Evolutionary conservation across 2,888 invertebrate species (phyloP).

Genomic region (Nemotelus nigrinus): DNA sequence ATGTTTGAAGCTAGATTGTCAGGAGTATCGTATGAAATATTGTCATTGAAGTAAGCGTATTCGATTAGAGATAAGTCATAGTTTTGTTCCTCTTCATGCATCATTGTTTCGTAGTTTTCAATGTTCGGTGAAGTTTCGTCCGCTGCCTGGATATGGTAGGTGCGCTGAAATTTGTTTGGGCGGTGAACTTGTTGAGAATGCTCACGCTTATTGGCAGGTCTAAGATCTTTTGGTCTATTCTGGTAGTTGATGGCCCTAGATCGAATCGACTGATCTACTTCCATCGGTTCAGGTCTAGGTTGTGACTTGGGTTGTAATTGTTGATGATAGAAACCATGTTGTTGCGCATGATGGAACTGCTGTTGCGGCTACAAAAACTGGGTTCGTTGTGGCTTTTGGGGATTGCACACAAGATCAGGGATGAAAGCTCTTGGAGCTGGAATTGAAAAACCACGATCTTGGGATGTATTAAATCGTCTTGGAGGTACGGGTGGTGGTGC

Average conservation of each 20-base stretch:
- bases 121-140: not conserved
- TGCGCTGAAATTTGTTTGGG: constrained; percentile 2
- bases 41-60: too few relatives aligned
- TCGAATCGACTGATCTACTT: not conserved
- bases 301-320: not conserved
- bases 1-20: not conserved
- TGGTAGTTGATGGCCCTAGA: not conserved
- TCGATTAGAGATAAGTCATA: not conserved
- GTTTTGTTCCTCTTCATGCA: not conserved
- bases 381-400: not conserved
- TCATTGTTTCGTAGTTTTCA: not conserved
- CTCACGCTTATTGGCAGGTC: not conserved
- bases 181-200: constrained; percentile 6
- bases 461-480: constrained; percentile 5
- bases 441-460: not conserved
- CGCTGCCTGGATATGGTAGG: not conserved
- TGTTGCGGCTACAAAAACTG: not conserved
- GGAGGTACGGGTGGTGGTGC: not conserved
- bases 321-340: not conserved
- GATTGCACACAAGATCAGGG: constrained; percentile 15
- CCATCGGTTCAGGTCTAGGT: not conserved
- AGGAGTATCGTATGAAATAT: not conserved
- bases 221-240: not conserved
- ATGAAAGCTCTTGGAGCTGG: not conserved
- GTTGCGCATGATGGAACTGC: constrained; percentile 4